A percentile compares a stretch with the other conserved stretches of the same genome.
These are phyloP conservation scores for Bombus sylvicola DNA, from an alignment of 1,140 invertebrate species.

Conservation along the genomic window DNA sequence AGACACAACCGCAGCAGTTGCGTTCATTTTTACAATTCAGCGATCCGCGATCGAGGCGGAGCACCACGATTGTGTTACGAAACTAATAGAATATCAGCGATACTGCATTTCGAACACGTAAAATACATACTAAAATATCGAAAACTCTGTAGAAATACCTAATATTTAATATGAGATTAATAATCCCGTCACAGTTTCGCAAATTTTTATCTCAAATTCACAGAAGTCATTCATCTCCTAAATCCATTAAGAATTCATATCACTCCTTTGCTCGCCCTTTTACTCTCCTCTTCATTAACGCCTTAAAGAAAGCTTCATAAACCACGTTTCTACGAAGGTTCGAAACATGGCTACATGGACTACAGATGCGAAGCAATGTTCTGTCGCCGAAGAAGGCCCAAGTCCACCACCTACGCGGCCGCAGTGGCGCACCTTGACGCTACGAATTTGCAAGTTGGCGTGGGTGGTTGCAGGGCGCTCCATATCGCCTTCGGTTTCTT, in stretches of 20 bases:
- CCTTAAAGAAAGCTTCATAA: neutral
- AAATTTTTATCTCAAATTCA: neutral
- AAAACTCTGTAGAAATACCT: neutral
- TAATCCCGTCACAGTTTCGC: neutral
- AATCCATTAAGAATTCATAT: neutral
- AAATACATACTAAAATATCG: neutral
- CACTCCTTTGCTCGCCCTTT: neutral
- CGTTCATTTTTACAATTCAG: neutral
- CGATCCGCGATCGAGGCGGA: neutral
- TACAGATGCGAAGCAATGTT: constrained; percentile 3
- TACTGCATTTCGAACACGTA: neutral
- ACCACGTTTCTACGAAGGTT: neutral
- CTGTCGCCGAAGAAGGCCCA: constrained; percentile 11
- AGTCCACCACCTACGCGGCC: constrained; percentile 37
- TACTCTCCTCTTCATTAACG: neutral
- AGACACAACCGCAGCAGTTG: neutral
- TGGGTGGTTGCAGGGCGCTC: constrained; percentile 37
- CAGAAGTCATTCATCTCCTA: neutral
- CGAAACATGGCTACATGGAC: neutral
- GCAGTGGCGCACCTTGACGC: constrained; percentile 37
- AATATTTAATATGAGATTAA: neutral
- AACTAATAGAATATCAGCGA: neutral
- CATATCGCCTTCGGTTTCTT: constrained; percentile 43
- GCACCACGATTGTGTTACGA: neutral
- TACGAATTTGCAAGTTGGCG: constrained; percentile 52